Evolutionary conservation across 2,888 invertebrate species (phyloP).

Genomic region (Drosophila suboccidentalis): DNA sequence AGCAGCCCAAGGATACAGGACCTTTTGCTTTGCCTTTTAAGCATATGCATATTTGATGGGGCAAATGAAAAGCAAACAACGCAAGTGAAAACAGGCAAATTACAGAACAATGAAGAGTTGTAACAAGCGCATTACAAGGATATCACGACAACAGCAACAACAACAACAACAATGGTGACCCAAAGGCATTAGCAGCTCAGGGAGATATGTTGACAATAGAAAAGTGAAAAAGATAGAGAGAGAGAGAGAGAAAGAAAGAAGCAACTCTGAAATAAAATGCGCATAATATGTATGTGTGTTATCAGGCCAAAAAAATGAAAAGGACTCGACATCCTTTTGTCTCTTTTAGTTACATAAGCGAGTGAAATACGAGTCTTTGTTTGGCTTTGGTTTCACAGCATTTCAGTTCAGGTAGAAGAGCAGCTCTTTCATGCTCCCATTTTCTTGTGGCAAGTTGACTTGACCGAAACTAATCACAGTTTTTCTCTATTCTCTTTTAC

Average conservation of each 20-base stretch:
- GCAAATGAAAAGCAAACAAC: slow-evolving; percentile 74
- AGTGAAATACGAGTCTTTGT: slow-evolving; percentile 53
- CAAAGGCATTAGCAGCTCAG: slow-evolving; percentile 68
- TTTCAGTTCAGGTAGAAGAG: slow-evolving; percentile 36
- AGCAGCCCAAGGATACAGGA: neutral
- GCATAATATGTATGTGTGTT: slow-evolving; percentile 48
- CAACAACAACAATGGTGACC: slow-evolving; percentile 50
- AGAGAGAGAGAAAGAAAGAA: slow-evolving; percentile 35
- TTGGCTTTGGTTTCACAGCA: slow-evolving; percentile 1
- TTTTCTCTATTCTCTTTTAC: slow-evolving; percentile 21
- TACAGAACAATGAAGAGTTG: slow-evolving; percentile 68
- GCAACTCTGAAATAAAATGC: slow-evolving; percentile 44
- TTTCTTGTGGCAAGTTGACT: slow-evolving; percentile 36
- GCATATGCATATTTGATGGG: slow-evolving; percentile 66
- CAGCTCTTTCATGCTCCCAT: slow-evolving; percentile 3
- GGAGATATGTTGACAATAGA: slow-evolving; percentile 29
- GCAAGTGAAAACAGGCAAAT: slow-evolving; percentile 60
- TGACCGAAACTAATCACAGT: slow-evolving; percentile 61
- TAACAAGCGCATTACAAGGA: slow-evolving; percentile 78
- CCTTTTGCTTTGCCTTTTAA: slow-evolving; percentile 5
- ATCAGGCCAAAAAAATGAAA: slow-evolving; percentile 30
- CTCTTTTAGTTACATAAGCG: slow-evolving; percentile 36
- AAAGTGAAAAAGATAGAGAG: neutral
- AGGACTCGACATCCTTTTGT: slow-evolving; percentile 35
- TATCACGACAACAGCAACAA: slow-evolving; percentile 51